Conservation (phyloP, 1,140 invertebrate species). For the Lasioglossum baleicum region DNA sequence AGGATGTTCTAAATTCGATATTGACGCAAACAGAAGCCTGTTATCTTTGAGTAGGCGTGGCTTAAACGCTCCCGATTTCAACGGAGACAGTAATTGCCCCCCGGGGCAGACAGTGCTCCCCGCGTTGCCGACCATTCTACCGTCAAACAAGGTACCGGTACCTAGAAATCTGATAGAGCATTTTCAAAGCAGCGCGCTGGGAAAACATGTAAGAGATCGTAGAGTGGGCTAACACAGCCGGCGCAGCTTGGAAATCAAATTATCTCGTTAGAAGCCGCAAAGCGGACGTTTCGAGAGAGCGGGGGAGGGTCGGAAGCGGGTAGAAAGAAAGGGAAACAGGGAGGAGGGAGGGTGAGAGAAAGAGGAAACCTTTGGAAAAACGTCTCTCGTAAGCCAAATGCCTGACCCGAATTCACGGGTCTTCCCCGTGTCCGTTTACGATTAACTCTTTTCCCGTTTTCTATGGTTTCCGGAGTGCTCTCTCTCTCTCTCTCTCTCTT, state of each 20-base stretch:
- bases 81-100: too few species aligned
- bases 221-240: neutral
- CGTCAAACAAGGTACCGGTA: too few species aligned
- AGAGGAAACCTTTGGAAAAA: conserved; percentile 61
- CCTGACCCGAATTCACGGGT: conserved; percentile 63
- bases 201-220: conserved; percentile 4
- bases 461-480: conserved; percentile 51
- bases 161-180: neutral
- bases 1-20: too few species aligned
- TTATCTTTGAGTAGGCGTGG: too few species aligned
- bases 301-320: neutral
- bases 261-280: conserved; percentile 74
- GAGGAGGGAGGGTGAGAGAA: neutral
- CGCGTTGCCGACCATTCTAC: too few species aligned
- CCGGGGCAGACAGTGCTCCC: too few species aligned
- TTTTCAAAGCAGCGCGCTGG: too few species aligned
- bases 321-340: neutral
- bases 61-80: too few species aligned
- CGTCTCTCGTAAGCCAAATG: conserved; percentile 52
- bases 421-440: conserved; percentile 53
- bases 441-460: conserved; percentile 21
- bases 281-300: conserved; percentile 40
- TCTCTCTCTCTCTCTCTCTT: too few species aligned
- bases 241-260: conserved; percentile 65
- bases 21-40: too few species aligned